Evolutionary conservation across 2,888 invertebrate species (phyloP).

Genomic region (Chrysolina haemoptera): DNA sequence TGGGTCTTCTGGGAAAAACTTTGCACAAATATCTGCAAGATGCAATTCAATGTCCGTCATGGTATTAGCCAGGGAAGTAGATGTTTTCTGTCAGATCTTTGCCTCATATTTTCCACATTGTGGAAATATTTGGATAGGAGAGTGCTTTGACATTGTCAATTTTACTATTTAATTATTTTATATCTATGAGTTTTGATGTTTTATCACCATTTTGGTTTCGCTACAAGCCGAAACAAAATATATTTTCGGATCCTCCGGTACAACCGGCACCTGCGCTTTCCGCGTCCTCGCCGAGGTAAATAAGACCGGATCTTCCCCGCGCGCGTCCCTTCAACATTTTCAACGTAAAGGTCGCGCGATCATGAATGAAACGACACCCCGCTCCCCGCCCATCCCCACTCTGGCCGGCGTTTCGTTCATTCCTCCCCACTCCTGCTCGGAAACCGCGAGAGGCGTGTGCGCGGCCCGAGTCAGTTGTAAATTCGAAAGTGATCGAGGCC

Average conservation of each 20-base stretch:
- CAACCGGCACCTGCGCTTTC: conserved; percentile 23
- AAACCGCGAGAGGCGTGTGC: conserved; percentile 61
- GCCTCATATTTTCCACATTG: no score
- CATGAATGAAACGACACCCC: conserved; percentile 73
- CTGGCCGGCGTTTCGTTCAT: conserved; percentile 62
- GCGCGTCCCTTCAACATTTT: conserved; percentile 42
- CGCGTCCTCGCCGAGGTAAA: conserved; percentile 40
- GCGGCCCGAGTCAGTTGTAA: conserved; percentile 63
- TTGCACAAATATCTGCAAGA: no score
- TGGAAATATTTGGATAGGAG: no score
- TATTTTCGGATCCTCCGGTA: not conserved
- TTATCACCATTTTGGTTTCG: no score
- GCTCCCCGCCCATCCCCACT: conserved; percentile 66
- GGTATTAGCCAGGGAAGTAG: no score
- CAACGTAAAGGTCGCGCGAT: conserved; percentile 64
- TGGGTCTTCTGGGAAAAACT: no score
- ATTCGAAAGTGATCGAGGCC: conserved; percentile 58
- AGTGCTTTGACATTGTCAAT: no score
- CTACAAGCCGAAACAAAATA: no score
- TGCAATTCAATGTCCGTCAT: no score
- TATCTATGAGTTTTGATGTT: no score
- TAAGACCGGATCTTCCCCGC: conserved; percentile 51
- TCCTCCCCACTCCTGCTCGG: conserved; percentile 55
- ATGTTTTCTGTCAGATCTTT: no score
- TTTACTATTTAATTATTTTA: no score